phyloP scores from a whole-genome alignment of 2,797 vertebrate species.

The Toxotes lorentzi region DNA sequence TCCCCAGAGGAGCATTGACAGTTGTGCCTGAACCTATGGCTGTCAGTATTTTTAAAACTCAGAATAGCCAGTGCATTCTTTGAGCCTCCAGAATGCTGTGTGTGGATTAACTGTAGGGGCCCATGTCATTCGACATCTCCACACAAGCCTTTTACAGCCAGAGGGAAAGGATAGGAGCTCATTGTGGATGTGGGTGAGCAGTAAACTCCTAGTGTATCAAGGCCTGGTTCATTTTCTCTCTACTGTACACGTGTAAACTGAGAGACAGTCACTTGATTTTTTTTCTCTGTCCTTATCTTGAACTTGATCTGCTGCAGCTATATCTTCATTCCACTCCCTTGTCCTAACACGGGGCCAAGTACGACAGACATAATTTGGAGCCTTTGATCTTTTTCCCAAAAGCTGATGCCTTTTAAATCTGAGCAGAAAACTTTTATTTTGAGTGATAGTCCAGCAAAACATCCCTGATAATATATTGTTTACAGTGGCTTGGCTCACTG shows the following conservation, averaged over 20 bases:
- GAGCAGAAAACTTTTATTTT: slow-evolving; percentile 45
- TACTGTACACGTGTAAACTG: slow-evolving; percentile 34
- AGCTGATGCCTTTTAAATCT: slow-evolving; percentile 49
- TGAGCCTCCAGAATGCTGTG: slow-evolving; percentile 79
- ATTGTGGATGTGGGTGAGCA: slow-evolving; percentile 54
- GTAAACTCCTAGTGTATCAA: slow-evolving; percentile 36
- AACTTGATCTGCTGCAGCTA: slow-evolving; percentile 55
- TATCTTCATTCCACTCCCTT: slow-evolving; percentile 61
- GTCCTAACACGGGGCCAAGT: slow-evolving; percentile 59
- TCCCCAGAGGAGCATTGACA: slow-evolving; percentile 82
- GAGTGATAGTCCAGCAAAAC: slow-evolving; percentile 34
- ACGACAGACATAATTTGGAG: slow-evolving; percentile 44
- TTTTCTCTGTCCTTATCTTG: slow-evolving; percentile 53
- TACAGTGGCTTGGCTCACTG: slow-evolving; percentile 18
- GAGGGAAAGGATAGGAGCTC: slow-evolving; percentile 61
- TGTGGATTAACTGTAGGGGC: slow-evolving; percentile 82
- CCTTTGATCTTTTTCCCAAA: slow-evolving; percentile 57
- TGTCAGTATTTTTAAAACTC: slow-evolving; percentile 86
- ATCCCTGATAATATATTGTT: slow-evolving; percentile 17
- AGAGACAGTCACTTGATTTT: slow-evolving; percentile 22
- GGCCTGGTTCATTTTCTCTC: slow-evolving; percentile 30
- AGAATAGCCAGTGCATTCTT: slow-evolving; percentile 83
- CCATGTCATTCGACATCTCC: slow-evolving; percentile 77
- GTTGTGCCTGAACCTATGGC: slow-evolving; percentile 81
- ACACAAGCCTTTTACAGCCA: slow-evolving; percentile 68